Evolutionary conservation across 2,797 vertebrate species (phyloP).

Genomic region (Calcarius lapponicus): DNA sequence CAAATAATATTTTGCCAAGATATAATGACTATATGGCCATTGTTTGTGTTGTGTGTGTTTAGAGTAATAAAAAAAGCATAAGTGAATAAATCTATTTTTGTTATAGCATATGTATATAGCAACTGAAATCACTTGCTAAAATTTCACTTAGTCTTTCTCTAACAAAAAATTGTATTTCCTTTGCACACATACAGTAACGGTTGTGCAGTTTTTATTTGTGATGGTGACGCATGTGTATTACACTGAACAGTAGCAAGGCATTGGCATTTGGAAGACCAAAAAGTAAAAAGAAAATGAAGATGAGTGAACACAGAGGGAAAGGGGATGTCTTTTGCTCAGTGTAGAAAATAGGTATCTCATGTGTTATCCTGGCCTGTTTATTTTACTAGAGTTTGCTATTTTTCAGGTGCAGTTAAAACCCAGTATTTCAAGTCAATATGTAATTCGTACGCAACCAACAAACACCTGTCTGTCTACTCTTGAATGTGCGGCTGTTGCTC

Average conservation of each 20-base stretch:
- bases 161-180: background rate
- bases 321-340: background rate
- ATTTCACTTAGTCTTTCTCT: background rate
- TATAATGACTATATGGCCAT: background rate
- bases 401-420: slow-evolving; percentile 91
- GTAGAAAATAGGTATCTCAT: background rate
- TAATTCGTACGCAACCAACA: slow-evolving; percentile 95
- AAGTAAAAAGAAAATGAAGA: background rate
- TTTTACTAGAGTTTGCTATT: background rate
- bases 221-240: fast-evolving
- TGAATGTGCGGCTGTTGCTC: slow-evolving; percentile 91
- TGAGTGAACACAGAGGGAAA: background rate
- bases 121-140: background rate
- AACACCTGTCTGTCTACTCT: slow-evolving; percentile 95
- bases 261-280: background rate
- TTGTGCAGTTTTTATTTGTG: background rate
- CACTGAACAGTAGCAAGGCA: background rate
- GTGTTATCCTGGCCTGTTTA: background rate
- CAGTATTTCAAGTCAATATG: slow-evolving; percentile 91
- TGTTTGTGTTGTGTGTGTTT: background rate
- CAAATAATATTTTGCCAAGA: background rate
- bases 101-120: background rate
- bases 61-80: background rate
- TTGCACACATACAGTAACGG: background rate
- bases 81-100: background rate